These are phyloP conservation scores for Ophion ventricosus DNA, from an alignment of 2,888 invertebrate genomes.

Conservation along the genomic window DNA sequence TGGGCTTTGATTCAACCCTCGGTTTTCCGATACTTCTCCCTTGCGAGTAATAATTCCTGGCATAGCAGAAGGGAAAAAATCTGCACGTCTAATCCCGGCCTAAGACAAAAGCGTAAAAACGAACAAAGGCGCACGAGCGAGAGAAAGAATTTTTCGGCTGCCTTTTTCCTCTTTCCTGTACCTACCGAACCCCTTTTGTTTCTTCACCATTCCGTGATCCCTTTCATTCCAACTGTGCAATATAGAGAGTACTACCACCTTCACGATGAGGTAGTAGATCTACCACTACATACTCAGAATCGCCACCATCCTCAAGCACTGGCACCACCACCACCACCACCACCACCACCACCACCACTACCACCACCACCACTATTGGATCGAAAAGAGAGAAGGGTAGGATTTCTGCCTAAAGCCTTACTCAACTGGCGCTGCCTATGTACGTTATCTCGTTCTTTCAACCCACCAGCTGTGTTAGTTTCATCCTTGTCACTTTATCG, in stretches of 20 bases:
- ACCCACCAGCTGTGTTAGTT: conserved; percentile 41
- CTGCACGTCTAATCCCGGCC: conserved; percentile 25
- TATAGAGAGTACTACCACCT: conserved; percentile 43
- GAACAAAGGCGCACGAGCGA: conserved; percentile 32
- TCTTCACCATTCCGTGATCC: conserved; percentile 46
- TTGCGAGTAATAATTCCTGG: conserved; percentile 35
- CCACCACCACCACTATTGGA: conserved; percentile 22
- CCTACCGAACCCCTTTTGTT: conserved; percentile 33
- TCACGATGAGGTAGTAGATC: conserved; percentile 28
- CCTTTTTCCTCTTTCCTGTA: conserved; percentile 27
- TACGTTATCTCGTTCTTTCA: conserved; percentile 61
- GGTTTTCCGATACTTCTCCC: conserved; percentile 11
- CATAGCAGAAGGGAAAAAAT: conserved; percentile 16
- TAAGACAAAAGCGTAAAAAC: conserved; percentile 47
- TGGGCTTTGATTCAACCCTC: neutral
- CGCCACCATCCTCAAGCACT: conserved; percentile 3
- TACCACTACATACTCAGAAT: conserved; percentile 9
- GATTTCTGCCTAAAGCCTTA: conserved; percentile 53
- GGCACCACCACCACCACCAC: conserved; percentile 23
- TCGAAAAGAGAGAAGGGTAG: conserved; percentile 46
- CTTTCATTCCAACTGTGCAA: conserved; percentile 46
- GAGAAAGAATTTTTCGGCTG: conserved; percentile 10
- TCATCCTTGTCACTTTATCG: conserved; percentile 76
- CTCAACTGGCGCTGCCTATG: conserved; percentile 37
- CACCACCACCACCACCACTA: conserved; percentile 16